phyloP scores from a whole-genome alignment of 2,113 vertebrate genomes.

The Centropus unirufus region DNA sequence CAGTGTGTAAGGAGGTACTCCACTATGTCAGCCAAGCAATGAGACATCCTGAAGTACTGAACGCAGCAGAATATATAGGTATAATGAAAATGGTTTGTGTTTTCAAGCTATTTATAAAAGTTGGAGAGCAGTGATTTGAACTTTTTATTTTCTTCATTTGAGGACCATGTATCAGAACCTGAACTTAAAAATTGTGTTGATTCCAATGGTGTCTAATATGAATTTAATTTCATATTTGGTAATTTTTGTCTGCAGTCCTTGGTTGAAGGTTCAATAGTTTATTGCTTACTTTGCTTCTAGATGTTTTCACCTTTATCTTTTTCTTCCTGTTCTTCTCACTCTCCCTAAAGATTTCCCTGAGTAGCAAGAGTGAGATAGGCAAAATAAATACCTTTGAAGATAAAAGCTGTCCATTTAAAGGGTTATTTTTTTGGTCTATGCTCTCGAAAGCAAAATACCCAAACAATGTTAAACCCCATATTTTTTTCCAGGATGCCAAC shows the following conservation, averaged over 20 bases:
- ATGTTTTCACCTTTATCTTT: neutral
- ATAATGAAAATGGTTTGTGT: neutral
- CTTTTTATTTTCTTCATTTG: neutral
- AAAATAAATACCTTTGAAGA: neutral
- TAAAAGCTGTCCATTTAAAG: neutral
- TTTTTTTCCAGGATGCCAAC: neutral
- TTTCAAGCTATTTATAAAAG: slow-evolving; percentile 2
- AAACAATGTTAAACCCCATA: rapidly evolving
- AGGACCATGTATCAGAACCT: neutral
- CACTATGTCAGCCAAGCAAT: slow-evolving; percentile 31
- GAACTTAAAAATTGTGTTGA: neutral
- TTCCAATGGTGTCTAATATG: neutral
- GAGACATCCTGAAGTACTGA: slow-evolving; percentile 32
- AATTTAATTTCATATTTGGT: neutral
- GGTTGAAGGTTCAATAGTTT: neutral
- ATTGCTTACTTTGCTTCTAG: neutral
- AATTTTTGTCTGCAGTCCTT: neutral
- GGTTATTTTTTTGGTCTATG: neutral
- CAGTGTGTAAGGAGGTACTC: slow-evolving; percentile 46
- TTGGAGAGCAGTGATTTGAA: neutral
- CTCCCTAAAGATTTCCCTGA: neutral
- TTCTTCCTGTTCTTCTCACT: neutral
- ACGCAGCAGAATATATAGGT: neutral
- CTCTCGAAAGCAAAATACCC: neutral
- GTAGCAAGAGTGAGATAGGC: neutral